phyloP scores from a whole-genome alignment of 2,888 invertebrate genomes.

The Drosophila hawaiiensis region DNA sequence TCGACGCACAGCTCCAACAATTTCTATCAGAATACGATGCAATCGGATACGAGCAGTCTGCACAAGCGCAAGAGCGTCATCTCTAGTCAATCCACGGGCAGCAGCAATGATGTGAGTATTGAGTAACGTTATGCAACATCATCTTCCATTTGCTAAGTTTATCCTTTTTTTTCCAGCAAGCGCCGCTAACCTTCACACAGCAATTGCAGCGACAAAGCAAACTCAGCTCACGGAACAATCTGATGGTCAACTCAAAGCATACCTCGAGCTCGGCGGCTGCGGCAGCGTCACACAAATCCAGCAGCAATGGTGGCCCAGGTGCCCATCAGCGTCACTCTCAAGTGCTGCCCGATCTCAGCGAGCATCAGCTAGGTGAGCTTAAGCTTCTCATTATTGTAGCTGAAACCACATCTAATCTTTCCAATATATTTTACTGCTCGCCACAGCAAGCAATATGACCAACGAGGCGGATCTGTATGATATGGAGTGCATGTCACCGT shows the following conservation, averaged over 20 bases:
- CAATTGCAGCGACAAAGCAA: slow-evolving; percentile 90
- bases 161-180: slow-evolving; percentile 69
- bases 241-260: slow-evolving; percentile 83
- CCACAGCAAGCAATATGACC: slow-evolving; percentile 72
- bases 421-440: background rate
- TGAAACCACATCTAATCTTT: background rate
- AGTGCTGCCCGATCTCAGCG: slow-evolving; percentile 84
- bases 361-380: slow-evolving; percentile 84
- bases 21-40: slow-evolving; percentile 86
- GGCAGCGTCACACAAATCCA: slow-evolving; percentile 59
- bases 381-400: background rate
- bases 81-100: slow-evolving; percentile 86
- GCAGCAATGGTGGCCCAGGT: slow-evolving; percentile 68
- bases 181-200: slow-evolving; percentile 95
- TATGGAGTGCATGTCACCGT: slow-evolving; percentile 87
- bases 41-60: slow-evolving; percentile 85
- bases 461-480: slow-evolving; percentile 85
- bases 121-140: no score
- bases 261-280: slow-evolving; percentile 58
- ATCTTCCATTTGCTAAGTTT: background rate
- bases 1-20: slow-evolving; percentile 86
- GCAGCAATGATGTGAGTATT: slow-evolving; percentile 85
- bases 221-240: slow-evolving; percentile 84
- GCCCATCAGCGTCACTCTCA: slow-evolving; percentile 84
- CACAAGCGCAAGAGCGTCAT: slow-evolving; percentile 86